Conservation (phyloP, 53 echinoderm and acorn worm species). For the Paelopatides confundens region DNA sequence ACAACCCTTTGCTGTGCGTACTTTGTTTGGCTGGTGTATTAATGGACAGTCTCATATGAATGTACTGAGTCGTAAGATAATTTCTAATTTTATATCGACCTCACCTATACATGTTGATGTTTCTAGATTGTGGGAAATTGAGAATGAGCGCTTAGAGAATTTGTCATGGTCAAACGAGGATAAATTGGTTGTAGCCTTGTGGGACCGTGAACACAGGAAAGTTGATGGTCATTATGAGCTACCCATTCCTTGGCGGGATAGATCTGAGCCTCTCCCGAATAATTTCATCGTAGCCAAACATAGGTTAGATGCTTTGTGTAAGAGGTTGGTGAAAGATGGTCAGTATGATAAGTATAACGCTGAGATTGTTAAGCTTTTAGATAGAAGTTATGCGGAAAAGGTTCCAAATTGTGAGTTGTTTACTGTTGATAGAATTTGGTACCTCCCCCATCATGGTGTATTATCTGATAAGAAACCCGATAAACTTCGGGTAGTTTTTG, state of each 20-base stretch:
- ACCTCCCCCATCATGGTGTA: conserved; percentile 62
- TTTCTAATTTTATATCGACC: conserved; percentile 53
- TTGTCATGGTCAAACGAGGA: conserved; percentile 55
- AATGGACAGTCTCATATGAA: conserved; percentile 48
- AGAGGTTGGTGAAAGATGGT: not conserved
- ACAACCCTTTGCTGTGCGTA: conserved; percentile 58
- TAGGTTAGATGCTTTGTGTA: conserved; percentile 42
- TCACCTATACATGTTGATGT: conserved; percentile 30
- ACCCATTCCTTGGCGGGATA: conserved; percentile 57
- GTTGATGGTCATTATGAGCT: conserved; percentile 60
- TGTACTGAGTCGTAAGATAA: conserved; percentile 33
- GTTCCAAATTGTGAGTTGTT: conserved; percentile 41
- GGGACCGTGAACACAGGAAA: conserved; percentile 48
- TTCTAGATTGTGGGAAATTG: conserved; percentile 57
- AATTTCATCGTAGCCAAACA: conserved; percentile 45
- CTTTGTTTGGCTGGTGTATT: conserved; percentile 61
- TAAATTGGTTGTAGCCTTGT: conserved; percentile 32
- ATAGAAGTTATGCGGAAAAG: conserved; percentile 48
- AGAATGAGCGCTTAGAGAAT: conserved; percentile 45
- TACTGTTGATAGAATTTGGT: conserved; percentile 50
- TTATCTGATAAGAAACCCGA: conserved; percentile 44
- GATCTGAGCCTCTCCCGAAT: conserved; percentile 44
- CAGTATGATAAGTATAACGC: conserved; percentile 40
- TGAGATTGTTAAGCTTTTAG: conserved; percentile 27
- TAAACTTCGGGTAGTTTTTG: conserved; percentile 55